Conservation (phyloP, 2,888 invertebrate species). For the Caradrina kadenii region DNA sequence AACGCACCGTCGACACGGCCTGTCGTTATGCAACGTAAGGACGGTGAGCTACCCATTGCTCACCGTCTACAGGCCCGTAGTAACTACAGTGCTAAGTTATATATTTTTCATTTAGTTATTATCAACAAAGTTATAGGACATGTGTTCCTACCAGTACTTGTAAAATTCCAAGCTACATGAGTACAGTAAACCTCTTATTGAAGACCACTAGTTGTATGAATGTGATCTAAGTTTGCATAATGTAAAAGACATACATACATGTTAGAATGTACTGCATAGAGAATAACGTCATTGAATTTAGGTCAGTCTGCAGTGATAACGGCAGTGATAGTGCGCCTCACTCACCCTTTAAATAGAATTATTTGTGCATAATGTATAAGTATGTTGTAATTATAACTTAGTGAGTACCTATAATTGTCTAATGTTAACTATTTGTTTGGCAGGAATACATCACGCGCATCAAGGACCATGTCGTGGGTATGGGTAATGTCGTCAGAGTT, state of each 20-base stretch:
- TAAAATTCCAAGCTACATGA: not conserved
- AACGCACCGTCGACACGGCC: no score
- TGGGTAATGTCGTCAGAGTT: slow-evolving; percentile 93
- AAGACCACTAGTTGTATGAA: slow-evolving; percentile 3
- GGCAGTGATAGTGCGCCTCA: slow-evolving; percentile 23
- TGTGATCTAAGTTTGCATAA: not conserved
- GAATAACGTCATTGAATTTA: slow-evolving; percentile 27
- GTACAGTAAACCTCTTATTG: slow-evolving; percentile 6
- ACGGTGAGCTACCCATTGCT: no score
- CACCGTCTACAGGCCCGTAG: no score
- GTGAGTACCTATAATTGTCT: not conserved
- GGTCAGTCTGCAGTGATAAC: slow-evolving; percentile 47
- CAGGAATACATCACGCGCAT: slow-evolving; percentile 90
- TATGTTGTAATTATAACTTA: not conserved
- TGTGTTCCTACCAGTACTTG: not conserved
- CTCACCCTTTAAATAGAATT: slow-evolving; percentile 19
- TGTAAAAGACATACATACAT: not conserved
- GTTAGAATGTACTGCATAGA: slow-evolving; percentile 16
- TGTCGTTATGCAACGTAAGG: no score
- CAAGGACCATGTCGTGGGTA: slow-evolving; percentile 93
- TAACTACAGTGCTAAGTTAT: no score
- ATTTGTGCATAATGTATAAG: not conserved
- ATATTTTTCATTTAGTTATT: no score
- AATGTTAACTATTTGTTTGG: slow-evolving; percentile 52
- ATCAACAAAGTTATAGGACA: no score